Evolutionary conservation across 2,797 vertebrate genomes (phyloP).

Genomic region (Poeciliopsis turneri): DNA sequence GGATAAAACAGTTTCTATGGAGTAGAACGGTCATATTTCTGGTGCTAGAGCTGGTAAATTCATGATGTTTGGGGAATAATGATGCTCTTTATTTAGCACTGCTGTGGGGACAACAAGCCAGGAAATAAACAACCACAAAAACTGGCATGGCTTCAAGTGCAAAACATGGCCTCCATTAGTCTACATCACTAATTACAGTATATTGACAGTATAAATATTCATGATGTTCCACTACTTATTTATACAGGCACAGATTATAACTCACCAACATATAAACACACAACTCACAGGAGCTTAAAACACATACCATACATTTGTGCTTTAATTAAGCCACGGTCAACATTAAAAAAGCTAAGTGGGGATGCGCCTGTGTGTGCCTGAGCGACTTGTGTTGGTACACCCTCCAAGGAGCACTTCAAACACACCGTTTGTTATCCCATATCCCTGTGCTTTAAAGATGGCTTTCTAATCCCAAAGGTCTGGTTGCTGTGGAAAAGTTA

Average conservation of each 20-base stretch:
- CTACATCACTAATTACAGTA: constrained; percentile 81
- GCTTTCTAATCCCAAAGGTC: constrained; percentile 81
- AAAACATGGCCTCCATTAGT: constrained; percentile 84
- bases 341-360: constrained; percentile 55
- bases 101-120: constrained; percentile 73
- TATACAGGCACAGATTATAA: constrained; percentile 73
- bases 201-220: constrained; percentile 87
- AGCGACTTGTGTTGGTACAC: constrained; percentile 47
- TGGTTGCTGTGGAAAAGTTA: constrained; percentile 84
- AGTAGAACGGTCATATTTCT: constrained; percentile 56
- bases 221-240: constrained; percentile 79
- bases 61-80: constrained; percentile 74
- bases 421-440: constrained; percentile 83
- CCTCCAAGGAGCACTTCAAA: constrained; percentile 85
- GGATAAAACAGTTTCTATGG: constrained; percentile 53
- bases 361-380: constrained; percentile 52
- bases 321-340: constrained; percentile 83
- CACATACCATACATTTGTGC: constrained; percentile 77
- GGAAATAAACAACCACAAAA: constrained; percentile 80
- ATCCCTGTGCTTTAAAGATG: constrained; percentile 82
- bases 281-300: constrained; percentile 79
- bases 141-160: constrained; percentile 82
- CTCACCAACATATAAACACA: constrained; percentile 75
- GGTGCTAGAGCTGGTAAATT: constrained; percentile 44
- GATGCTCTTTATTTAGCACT: constrained; percentile 80